phyloP scores from a whole-genome alignment of 2,888 invertebrate genomes.

The Pseudolycoriella hygida region DNA sequence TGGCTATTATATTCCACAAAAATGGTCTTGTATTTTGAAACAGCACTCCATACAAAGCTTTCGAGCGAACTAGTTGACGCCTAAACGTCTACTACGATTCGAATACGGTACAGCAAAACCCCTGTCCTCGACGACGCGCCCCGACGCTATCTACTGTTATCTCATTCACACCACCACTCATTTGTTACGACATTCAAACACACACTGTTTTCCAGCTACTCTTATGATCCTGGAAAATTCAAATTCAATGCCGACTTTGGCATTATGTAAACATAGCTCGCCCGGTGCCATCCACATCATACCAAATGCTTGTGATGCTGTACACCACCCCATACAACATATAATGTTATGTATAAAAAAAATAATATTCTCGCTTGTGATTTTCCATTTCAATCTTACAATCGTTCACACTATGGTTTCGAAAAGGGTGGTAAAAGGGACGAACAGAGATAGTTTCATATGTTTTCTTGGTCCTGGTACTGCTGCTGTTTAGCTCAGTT shows the following conservation, averaged over 20 bases:
- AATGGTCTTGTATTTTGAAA: not conserved
- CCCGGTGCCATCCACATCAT: too few relatives aligned
- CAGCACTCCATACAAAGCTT: conserved; percentile 21
- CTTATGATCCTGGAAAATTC: not conserved
- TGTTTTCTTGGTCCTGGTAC: too few relatives aligned
- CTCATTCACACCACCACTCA: not conserved
- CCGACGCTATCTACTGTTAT: not conserved
- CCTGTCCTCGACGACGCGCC: conserved; percentile 19
- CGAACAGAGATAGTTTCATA: not conserved
- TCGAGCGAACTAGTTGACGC: conserved; percentile 34
- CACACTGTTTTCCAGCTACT: not conserved
- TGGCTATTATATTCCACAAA: too few relatives aligned
- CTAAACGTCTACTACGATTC: conserved; percentile 33
- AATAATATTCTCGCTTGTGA: not conserved
- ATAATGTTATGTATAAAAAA: too few relatives aligned
- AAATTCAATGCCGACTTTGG: not conserved
- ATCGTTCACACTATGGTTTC: not conserved
- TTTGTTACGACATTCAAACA: not conserved
- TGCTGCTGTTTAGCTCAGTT: too few relatives aligned
- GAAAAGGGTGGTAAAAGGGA: not conserved
- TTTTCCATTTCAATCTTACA: not conserved
- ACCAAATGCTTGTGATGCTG: too few relatives aligned
- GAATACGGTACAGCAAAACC: conserved; percentile 29
- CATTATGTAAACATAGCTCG: not conserved
- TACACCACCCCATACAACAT: too few relatives aligned